These are phyloP conservation scores for Cephalopachus bancanus DNA, from an alignment of 2,797 vertebrate species.

Conservation along the genomic window DNA sequence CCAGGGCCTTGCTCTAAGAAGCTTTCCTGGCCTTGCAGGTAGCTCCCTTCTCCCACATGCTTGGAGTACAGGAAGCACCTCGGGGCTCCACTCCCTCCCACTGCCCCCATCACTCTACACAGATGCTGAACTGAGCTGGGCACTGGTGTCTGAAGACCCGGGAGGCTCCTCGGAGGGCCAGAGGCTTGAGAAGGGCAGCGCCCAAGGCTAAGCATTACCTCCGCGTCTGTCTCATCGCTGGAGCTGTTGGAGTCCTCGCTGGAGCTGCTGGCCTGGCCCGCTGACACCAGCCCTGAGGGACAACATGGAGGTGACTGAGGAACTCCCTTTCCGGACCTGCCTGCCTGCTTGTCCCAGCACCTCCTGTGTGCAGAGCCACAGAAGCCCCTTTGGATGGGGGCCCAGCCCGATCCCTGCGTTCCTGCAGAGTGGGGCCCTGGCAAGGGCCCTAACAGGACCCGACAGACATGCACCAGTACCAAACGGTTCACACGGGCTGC, in stretches of 20 bases:
- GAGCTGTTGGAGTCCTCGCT: constrained; percentile 88
- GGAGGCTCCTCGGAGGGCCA: background rate
- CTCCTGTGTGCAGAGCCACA: no score
- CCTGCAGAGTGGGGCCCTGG: background rate
- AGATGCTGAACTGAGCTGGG: background rate
- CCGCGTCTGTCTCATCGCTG: constrained; percentile 83
- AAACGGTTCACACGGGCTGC: background rate
- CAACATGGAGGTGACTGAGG: background rate
- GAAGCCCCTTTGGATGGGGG: background rate
- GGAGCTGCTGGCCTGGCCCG: constrained; percentile 79
- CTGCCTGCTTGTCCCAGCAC: background rate
- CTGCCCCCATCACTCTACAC: background rate
- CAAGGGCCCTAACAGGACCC: background rate
- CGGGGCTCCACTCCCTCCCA: background rate
- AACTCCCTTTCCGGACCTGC: background rate
- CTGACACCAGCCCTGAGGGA: constrained; percentile 49
- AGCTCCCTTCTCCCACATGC: fast-evolving
- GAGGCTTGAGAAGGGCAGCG: background rate
- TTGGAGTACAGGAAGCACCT: background rate
- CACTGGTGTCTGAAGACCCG: background rate
- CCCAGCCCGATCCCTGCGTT: fast-evolving
- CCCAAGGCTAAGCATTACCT: constrained; percentile 78
- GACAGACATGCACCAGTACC: fast-evolving
- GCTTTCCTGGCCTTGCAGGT: background rate
- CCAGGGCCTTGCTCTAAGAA: background rate